Conservation (phyloP, 53 echinoderm and acorn worm species). For the Astropecten irregularis region DNA sequence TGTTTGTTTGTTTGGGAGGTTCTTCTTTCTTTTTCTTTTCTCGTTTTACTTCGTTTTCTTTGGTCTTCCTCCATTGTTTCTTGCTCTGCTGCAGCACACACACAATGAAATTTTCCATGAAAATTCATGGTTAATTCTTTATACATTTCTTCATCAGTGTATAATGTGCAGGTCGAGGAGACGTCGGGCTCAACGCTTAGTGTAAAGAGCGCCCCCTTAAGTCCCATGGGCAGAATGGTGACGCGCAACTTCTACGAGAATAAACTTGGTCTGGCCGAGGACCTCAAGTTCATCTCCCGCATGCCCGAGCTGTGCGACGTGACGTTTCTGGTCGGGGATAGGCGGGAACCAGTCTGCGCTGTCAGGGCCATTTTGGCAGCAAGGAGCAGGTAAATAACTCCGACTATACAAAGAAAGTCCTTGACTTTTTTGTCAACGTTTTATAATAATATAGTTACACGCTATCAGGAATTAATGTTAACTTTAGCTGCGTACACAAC, state of each 20-base stretch:
- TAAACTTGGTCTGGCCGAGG: slow-evolving; percentile 91
- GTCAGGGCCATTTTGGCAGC: slow-evolving; percentile 93
- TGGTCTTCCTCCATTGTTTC: no score
- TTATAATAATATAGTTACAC: neutral
- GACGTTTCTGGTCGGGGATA: slow-evolving; percentile 89
- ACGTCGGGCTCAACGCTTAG: neutral
- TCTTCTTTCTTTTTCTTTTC: no score
- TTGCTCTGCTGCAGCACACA: no score
- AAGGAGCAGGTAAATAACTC: slow-evolving; percentile 78
- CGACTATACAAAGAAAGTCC: neutral
- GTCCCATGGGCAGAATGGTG: slow-evolving; percentile 32
- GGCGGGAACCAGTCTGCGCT: slow-evolving; percentile 88
- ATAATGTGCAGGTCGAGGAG: slow-evolving; percentile 44
- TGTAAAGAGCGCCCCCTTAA: slow-evolving; percentile 46
- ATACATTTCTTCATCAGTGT: no score
- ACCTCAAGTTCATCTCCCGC: slow-evolving; percentile 86
- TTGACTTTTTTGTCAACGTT: neutral
- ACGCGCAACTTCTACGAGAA: slow-evolving; percentile 84
- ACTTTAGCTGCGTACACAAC: neutral
- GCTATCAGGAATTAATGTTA: neutral
- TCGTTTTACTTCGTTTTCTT: no score
- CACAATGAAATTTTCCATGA: no score
- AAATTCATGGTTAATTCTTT: no score
- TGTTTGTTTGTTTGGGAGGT: no score
- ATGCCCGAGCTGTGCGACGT: slow-evolving; percentile 99